phyloP scores from a whole-genome alignment of 2,113 vertebrate genomes.

The Cettia cetti region DNA sequence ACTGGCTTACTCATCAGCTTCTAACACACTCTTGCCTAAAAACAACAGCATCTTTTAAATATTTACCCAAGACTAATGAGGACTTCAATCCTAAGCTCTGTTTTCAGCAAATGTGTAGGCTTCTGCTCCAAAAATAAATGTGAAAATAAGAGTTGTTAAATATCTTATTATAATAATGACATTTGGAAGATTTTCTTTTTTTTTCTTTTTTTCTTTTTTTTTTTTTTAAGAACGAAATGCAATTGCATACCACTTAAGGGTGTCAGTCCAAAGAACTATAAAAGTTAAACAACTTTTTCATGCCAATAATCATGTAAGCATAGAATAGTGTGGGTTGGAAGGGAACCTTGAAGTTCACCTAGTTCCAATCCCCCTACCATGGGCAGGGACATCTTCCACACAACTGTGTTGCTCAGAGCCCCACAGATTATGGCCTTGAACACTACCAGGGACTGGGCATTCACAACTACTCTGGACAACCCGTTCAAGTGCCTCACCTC shows the following conservation, averaged over 20 bases:
- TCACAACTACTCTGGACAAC: background rate
- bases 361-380: background rate
- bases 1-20: background rate
- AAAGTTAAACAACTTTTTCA: background rate
- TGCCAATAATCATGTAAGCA: background rate
- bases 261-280: background rate
- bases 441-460: fast-evolving
- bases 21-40: background rate
- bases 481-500: background rate
- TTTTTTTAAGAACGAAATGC: background rate
- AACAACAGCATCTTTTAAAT: background rate
- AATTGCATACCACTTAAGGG: background rate
- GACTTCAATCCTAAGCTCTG: background rate
- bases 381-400: background rate
- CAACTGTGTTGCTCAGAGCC: background rate
- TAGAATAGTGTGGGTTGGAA: background rate
- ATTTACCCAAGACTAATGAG: background rate
- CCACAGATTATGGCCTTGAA: background rate
- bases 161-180: background rate
- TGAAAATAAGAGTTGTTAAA: background rate
- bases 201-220: no score
- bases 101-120: background rate
- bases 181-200: background rate
- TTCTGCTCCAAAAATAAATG: background rate
- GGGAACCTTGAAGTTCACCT: background rate